phyloP scores from a whole-genome alignment of 2,113 vertebrate genomes.

The Kryptolebias marmoratus region DNA sequence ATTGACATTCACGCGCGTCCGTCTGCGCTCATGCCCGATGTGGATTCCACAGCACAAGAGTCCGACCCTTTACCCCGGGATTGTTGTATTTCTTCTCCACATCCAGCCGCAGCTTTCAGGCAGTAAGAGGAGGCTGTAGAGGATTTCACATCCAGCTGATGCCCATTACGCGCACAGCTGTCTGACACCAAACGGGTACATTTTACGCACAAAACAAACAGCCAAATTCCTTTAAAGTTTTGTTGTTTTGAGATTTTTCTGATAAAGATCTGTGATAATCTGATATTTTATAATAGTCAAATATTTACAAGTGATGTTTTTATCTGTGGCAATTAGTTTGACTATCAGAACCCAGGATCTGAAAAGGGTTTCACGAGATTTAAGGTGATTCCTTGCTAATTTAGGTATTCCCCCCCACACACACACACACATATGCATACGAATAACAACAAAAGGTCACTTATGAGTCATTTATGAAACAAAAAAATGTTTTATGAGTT shows the following conservation, averaged over 20 bases:
- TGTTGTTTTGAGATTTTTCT: background rate
- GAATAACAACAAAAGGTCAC: too few species aligned
- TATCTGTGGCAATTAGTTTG: background rate
- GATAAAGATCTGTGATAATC: background rate
- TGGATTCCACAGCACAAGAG: slow-evolving; percentile 74
- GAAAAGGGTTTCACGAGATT: background rate
- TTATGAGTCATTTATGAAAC: too few species aligned
- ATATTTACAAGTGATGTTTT: background rate
- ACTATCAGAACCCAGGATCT: background rate
- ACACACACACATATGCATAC: too few species aligned
- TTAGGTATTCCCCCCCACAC: too few species aligned
- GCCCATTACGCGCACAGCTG: slow-evolving; percentile 2
- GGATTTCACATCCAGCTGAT: background rate
- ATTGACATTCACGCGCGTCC: slow-evolving; percentile 80
- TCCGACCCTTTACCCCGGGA: slow-evolving; percentile 34
- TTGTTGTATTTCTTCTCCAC: slow-evolving; percentile 7
- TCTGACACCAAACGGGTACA: background rate
- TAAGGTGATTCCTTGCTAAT: too few species aligned
- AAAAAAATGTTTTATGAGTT: too few species aligned
- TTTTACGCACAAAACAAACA: background rate
- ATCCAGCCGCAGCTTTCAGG: background rate
- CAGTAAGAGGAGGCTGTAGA: background rate
- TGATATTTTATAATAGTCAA: background rate
- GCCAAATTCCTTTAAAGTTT: background rate
- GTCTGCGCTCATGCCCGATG: slow-evolving; percentile 77